Evolutionary conservation across 2,888 invertebrate genomes (phyloP).

Genomic region (Myopa tessellatipennis): DNA sequence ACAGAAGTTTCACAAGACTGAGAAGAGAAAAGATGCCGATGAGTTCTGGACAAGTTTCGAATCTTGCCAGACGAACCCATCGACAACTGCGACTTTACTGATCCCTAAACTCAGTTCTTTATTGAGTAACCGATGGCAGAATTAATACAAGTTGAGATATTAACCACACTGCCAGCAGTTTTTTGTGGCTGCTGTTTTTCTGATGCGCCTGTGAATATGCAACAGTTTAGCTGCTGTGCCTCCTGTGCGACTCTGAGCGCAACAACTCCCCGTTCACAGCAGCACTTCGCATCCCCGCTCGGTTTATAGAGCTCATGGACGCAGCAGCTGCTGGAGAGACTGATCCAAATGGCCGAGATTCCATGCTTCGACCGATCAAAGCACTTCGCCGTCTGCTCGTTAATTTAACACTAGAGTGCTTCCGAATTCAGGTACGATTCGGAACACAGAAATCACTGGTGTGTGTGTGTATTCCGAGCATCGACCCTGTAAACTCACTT

Average conservation of each 20-base stretch:
- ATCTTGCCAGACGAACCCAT: too few species aligned
- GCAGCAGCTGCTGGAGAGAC: neutral
- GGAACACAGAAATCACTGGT: conserved; percentile 11
- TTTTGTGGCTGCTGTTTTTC: too few species aligned
- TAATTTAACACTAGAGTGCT: conserved; percentile 35
- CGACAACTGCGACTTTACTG: too few species aligned
- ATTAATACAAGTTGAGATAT: too few species aligned
- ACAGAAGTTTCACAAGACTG: too few species aligned
- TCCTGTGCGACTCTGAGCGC: neutral
- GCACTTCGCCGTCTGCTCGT: conserved; percentile 24
- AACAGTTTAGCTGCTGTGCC: too few species aligned
- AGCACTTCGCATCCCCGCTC: neutral
- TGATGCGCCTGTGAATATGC: too few species aligned
- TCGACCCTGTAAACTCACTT: neutral
- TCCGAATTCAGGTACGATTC: conserved; percentile 10
- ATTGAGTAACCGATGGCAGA: too few species aligned
- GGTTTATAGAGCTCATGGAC: neutral
- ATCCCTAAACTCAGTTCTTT: too few species aligned
- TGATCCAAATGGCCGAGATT: conserved; percentile 23
- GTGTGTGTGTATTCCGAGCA: neutral
- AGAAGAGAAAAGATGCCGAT: too few species aligned
- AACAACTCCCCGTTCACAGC: neutral
- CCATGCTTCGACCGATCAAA: conserved; percentile 1
- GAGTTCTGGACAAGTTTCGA: too few species aligned
- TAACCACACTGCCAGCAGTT: too few species aligned